Percentiles rank a stretch among this genome's conserved stretches.
phyloP scores from a whole-genome alignment of 2,888 invertebrate species.

The Hermodice carunculata region DNA sequence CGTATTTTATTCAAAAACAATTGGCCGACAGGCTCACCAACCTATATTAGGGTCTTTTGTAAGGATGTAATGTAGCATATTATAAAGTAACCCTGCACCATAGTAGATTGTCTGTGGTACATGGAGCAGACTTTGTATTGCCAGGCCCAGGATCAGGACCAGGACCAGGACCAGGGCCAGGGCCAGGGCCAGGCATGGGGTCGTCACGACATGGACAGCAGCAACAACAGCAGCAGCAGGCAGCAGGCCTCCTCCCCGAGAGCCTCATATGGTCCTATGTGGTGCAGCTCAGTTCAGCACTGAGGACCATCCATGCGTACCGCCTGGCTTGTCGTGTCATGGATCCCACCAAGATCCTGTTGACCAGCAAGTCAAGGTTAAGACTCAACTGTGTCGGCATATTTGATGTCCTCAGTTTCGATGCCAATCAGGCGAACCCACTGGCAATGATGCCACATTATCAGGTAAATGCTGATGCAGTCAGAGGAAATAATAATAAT shows the following conservation, averaged over 20 bases:
- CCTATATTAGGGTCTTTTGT: too few relatives aligned
- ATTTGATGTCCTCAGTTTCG: conserved; percentile 82
- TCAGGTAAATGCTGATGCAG: conserved; percentile 73
- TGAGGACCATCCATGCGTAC: conserved; percentile 89
- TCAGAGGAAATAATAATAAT: too few relatives aligned
- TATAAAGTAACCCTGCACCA: too few relatives aligned
- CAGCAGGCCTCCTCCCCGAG: conserved; percentile 84
- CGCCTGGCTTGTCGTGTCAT: conserved; percentile 85
- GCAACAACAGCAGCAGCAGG: conserved; percentile 71
- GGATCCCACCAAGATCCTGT: conserved; percentile 89
- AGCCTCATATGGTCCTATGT: conserved; percentile 94
- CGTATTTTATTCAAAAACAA: too few relatives aligned
- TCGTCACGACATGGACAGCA: not conserved
- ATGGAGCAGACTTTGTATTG: too few relatives aligned
- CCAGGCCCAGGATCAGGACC: too few relatives aligned
- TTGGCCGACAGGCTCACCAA: too few relatives aligned
- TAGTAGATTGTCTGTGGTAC: too few relatives aligned
- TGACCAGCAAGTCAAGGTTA: conserved; percentile 71
- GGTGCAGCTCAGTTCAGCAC: conserved; percentile 93
- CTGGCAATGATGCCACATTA: conserved; percentile 77
- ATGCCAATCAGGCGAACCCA: conserved; percentile 79
- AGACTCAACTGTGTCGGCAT: conserved; percentile 86
- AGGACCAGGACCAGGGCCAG: too few relatives aligned
- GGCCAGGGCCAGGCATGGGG: not conserved
- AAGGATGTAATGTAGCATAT: too few relatives aligned